Base-by-base conservation (phyloP, 2,888 invertebrate genomes). In the Alviniconcha strummeri region DNA sequence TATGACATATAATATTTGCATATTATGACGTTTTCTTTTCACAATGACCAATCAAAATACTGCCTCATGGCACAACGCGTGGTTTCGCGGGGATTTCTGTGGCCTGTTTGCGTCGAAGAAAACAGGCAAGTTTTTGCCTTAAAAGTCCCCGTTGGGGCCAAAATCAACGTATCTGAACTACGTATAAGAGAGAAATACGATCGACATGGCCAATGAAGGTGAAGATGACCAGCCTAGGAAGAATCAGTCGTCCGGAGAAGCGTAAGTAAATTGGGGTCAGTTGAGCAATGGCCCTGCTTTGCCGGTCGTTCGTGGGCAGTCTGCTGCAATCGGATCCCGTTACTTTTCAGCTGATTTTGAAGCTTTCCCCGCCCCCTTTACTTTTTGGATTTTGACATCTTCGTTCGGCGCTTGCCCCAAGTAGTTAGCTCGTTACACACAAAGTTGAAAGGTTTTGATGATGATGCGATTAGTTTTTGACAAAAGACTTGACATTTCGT, bases 81-180 rank as follows among this genome's bases (percentile, higher is more conserved):
- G 82, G 75, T 75, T 82, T 76, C 82, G 82, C 82, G 82, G 82
- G 82, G 75, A 82, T 75, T 80, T 71, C 72, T 80, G 75, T 76
- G 64, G 82, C 76, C 52, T 75, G 79, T 36, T 36, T 67, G 64
- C 54, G 64, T 79, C 17, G 79, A 17, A 17, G 64, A 79, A 64
- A 67, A 2, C 8, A 36, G 60, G 52, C 67, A 79, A 64, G 52
- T 67, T 79, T 79, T 79, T 67, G 56, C 36, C 15, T 52, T 64
- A 17, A 19, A 57, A 77, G 57, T 77, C 57, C 19, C 11, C 11
- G 56, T 57, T 57, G n/a, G 7, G n/a, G 15, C 57, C 5, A 52
- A 60, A 60, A 13, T 60, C 60, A 60, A 60, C 60, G 9, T 13
- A 60, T 57, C 8, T 15, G 7, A 77, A 8, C n/a, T 54, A 8